Evolutionary conservation across 1,140 invertebrate genomes (phyloP).

Genomic region (Drosophila pruinosa): DNA sequence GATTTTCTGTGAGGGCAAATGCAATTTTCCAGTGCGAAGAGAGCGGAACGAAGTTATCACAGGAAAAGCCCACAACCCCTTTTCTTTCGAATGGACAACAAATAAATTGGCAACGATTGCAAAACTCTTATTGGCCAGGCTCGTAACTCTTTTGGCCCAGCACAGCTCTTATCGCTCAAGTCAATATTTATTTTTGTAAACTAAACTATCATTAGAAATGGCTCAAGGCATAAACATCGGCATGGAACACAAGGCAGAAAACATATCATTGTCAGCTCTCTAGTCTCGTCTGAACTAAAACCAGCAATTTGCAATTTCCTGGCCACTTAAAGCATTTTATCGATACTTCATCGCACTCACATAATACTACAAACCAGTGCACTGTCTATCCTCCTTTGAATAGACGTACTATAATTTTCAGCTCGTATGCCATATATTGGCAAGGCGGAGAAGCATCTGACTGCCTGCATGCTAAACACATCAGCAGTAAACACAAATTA

Average conservation of each 20-base stretch:
- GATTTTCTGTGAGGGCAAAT: conserved; percentile 35
- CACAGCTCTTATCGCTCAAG: conserved; percentile 8
- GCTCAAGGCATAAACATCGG: conserved; percentile 34
- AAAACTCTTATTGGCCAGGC: background rate
- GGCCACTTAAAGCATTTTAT: conserved; percentile 58
- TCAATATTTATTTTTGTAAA: conserved; percentile 59
- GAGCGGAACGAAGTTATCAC: background rate
- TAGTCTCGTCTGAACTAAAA: conserved; percentile 23
- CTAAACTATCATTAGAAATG: conserved; percentile 42
- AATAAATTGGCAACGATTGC: conserved; percentile 34
- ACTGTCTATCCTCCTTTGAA: background rate
- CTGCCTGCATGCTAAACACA: conserved; percentile 58
- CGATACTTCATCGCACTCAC: conserved; percentile 51
- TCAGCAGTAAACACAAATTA: conserved; percentile 75
- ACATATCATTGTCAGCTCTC: background rate
- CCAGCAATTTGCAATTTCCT: conserved; percentile 77
- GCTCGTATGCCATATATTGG: conserved; percentile 20
- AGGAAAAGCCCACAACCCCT: background rate
- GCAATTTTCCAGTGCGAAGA: background rate
- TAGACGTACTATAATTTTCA: conserved; percentile 65
- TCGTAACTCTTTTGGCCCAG: conserved; percentile 5
- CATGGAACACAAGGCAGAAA: conserved; percentile 22
- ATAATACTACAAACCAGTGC: too few species aligned
- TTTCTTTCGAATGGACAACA: conserved; percentile 5
- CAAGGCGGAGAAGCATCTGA: conserved; percentile 6